Conservation (phyloP, 2,113 vertebrate species). For the Stomatorhinus ivindoensis region DNA sequence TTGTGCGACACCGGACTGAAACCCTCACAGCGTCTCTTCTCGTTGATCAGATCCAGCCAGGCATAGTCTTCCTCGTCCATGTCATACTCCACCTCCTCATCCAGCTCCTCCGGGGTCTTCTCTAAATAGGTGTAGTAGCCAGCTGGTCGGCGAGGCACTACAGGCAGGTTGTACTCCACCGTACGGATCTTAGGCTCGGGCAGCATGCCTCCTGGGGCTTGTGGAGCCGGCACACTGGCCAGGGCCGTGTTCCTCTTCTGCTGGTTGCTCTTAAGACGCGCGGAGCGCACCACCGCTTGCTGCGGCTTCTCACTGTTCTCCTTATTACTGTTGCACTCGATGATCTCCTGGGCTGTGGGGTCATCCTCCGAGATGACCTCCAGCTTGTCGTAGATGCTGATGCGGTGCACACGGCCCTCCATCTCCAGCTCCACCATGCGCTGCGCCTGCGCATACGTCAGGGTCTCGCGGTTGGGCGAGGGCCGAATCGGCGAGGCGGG, state of each 20-base stretch:
- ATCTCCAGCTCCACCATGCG: conserved; percentile 95
- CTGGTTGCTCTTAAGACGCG: conserved; percentile 76
- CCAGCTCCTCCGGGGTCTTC: conserved; percentile 87
- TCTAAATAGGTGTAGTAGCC: conserved; percentile 80
- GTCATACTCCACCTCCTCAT: conserved; percentile 94
- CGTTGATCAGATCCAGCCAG: conserved; percentile 91
- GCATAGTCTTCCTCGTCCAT: conserved; percentile 98
- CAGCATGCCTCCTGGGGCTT: conserved; percentile 44
- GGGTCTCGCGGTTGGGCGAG: conserved; percentile 83
- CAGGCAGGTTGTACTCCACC: conserved; percentile 89
- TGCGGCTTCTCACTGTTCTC: conserved; percentile 83
- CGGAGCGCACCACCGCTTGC: conserved; percentile 70
- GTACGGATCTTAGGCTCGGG: conserved; percentile 79
- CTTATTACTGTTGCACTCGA: conserved; percentile 94
- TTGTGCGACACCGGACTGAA: conserved; percentile 82
- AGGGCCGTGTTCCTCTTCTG: conserved; percentile 77
- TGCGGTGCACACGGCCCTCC: conserved; percentile 82
- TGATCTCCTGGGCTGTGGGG: conserved; percentile 86
- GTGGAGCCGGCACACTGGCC: conserved; percentile 56
- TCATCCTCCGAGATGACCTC: conserved; percentile 86
- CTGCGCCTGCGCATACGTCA: conserved; percentile 93
- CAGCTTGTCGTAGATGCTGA: conserved; percentile 88
- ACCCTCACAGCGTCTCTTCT: conserved; percentile 77
- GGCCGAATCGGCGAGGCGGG: conserved; percentile 89
- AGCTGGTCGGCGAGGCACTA: conserved; percentile 72